Percentiles rank a stretch among this genome's conserved stretches.
Conservation (phyloP, 2,888 invertebrate species). For the Scaptomyza cyrtandrae region DNA sequence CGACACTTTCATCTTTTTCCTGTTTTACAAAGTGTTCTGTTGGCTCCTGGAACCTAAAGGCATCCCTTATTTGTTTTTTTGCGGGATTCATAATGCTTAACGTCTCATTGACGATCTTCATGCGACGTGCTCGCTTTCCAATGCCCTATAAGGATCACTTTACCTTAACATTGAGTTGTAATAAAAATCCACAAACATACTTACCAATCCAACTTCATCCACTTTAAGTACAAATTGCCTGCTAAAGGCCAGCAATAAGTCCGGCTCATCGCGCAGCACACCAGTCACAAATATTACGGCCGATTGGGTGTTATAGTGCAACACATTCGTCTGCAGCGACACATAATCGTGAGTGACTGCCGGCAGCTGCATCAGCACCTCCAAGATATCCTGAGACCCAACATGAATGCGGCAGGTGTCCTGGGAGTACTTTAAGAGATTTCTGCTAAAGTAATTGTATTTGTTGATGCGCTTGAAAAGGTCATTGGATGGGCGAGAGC, state of each 20-base stretch:
- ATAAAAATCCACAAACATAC: conserved; percentile 1
- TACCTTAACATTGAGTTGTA: background rate
- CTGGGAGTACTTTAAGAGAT: conserved; percentile 65
- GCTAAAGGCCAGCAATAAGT: conserved; percentile 58
- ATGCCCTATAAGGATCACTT: conserved; percentile 63
- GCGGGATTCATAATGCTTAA: conserved; percentile 76
- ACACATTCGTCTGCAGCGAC: conserved; percentile 73
- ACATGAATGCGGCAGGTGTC: conserved; percentile 64
- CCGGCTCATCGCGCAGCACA: conserved; percentile 51
- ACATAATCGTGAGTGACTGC: conserved; percentile 71
- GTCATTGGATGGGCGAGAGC: conserved; percentile 35
- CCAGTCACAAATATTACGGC: conserved; percentile 53
- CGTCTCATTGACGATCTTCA: conserved; percentile 79
- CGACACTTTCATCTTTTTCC: conserved; percentile 49
- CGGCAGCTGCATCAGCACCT: conserved; percentile 74
- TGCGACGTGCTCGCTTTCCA: conserved; percentile 47
- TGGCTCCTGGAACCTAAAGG: conserved; percentile 67
- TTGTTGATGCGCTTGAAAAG: conserved; percentile 70
- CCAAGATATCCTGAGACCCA: conserved; percentile 73
- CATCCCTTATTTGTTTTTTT: conserved; percentile 45
- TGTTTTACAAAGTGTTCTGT: background rate
- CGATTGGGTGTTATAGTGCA: conserved; percentile 47
- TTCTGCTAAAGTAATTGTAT: conserved; percentile 71
- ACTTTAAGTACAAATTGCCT: conserved; percentile 64
- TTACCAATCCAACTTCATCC: conserved; percentile 36